Conservation (phyloP, 1,140 invertebrate genomes). For the Euwallacea similis region DNA sequence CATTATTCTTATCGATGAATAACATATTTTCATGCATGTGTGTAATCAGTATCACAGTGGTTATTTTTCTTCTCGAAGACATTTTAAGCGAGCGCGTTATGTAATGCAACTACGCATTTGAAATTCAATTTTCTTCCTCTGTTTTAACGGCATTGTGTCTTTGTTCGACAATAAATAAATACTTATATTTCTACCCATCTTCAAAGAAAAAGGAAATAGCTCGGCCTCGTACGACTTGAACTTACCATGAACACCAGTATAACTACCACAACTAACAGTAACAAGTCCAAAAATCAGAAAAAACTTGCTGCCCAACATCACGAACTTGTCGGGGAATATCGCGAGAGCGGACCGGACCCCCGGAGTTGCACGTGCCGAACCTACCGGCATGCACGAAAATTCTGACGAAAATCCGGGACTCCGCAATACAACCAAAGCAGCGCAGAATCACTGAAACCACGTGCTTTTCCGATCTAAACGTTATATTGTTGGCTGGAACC, state of each 20-base stretch:
- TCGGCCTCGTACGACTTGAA: background rate
- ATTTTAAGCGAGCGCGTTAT: too few relatives aligned
- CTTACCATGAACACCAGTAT: slow-evolving; percentile 13
- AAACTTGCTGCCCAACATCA: slow-evolving; percentile 20
- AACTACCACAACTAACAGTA: background rate
- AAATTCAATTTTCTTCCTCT: too few relatives aligned
- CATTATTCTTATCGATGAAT: too few relatives aligned
- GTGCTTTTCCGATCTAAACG: slow-evolving; percentile 34
- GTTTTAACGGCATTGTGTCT: too few relatives aligned
- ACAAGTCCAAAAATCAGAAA: slow-evolving; percentile 16
- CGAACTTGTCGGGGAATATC: slow-evolving; percentile 9
- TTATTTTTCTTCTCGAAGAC: too few relatives aligned
- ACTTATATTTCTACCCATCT: too few relatives aligned
- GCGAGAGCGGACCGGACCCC: background rate
- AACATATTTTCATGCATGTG: too few relatives aligned
- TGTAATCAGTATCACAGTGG: too few relatives aligned
- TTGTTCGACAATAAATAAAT: too few relatives aligned
- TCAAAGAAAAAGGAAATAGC: too few relatives aligned
- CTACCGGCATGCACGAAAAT: slow-evolving; percentile 18
- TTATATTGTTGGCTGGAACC: slow-evolving; percentile 28
- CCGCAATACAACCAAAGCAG: slow-evolving; percentile 13
- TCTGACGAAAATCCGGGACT: slow-evolving; percentile 36
- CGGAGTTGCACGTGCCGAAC: slow-evolving; percentile 10
- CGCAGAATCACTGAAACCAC: slow-evolving; percentile 35
- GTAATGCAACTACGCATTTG: too few relatives aligned